Evolutionary conservation across 2,888 invertebrate species (phyloP), one percentile per base, ranked within the genome.

Genomic region (Slavum lentiscoides): DNA sequence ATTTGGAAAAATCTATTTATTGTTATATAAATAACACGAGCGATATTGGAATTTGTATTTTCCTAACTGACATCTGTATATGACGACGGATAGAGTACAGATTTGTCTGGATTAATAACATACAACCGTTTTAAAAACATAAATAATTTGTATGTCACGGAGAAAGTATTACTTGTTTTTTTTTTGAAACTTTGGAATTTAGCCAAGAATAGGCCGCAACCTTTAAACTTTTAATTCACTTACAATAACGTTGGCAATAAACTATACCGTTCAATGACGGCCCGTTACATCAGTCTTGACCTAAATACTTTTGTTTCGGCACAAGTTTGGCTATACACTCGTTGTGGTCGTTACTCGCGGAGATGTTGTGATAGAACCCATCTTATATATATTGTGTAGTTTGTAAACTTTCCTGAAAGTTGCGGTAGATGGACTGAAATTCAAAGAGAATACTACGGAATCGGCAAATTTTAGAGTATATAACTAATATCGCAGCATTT

Each of bases 401-500:
- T 73, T 73, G 61, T 73, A 62, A 73, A 73, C 43, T 23, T 73
- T 73, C 49, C 17, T 9, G 21, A 13, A 30, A 43, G 61, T 61
- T 7, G 19, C 17, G 23, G 72, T 37, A 39, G 39, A 61, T 19
- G 21, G 72, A 8, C 19, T 23, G 61, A 73, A 49, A 49, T 43
- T 61, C 19, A 4, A 61, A 43, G 1, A 19, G 7, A 70, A 39
- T 62, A 17, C n/a, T 2, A 2, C 13, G 2, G 17, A 55, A 55
- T 5, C 17, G 3, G 19, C 11, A 55, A 9, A 55, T 19, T 55
- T 55, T 4, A 55, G 7, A 39, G 7, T 39, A 6, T 43, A 43
- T 9, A 43, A 30, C 30, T 30, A 30, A 15, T 49, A 13, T 49
- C 0, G 13, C 49, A 49, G 15, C 8, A 13, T 49, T 49, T 13